Conservation (phyloP, 2,113 vertebrate genomes). For the Muntiacus reevesi region DNA sequence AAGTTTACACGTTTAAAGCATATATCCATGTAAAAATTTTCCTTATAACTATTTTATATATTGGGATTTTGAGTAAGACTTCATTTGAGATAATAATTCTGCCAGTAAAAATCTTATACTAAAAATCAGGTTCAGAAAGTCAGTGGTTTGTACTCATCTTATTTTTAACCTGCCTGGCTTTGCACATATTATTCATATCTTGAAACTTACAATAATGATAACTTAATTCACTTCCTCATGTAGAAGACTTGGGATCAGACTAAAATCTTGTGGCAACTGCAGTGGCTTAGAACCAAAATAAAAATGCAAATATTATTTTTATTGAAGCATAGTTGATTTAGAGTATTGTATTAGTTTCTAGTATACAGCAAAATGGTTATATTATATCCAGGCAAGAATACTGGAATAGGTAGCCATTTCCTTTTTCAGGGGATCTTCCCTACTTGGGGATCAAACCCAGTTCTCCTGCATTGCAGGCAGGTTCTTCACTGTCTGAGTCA, state of each 20-base stretch:
- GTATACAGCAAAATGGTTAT: not conserved
- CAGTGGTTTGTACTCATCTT: not conserved
- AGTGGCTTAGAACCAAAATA: not conserved
- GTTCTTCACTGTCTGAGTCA: not conserved
- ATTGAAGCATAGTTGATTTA: not conserved
- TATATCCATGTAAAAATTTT: not conserved
- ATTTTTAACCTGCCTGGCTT: not conserved
- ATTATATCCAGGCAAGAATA: not conserved
- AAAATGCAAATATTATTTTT: not conserved
- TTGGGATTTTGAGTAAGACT: not conserved
- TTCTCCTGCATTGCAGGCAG: not conserved
- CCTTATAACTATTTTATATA: not conserved
- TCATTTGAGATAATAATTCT: not conserved
- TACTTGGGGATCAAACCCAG: not conserved
- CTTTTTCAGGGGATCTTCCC: not conserved
- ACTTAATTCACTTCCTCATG: not conserved
- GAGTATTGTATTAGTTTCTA: not conserved
- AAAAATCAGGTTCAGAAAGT: not conserved
- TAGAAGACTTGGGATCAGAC: not conserved
- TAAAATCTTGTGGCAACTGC: not conserved
- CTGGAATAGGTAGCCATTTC: not conserved
- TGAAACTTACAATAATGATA: not conserved
- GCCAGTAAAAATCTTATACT: not conserved
- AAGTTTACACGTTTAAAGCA: not conserved
- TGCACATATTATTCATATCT: not conserved